These are phyloP conservation scores for Myripristis murdjan DNA, from an alignment of 2,797 vertebrate genomes.

Conservation along the genomic window DNA sequence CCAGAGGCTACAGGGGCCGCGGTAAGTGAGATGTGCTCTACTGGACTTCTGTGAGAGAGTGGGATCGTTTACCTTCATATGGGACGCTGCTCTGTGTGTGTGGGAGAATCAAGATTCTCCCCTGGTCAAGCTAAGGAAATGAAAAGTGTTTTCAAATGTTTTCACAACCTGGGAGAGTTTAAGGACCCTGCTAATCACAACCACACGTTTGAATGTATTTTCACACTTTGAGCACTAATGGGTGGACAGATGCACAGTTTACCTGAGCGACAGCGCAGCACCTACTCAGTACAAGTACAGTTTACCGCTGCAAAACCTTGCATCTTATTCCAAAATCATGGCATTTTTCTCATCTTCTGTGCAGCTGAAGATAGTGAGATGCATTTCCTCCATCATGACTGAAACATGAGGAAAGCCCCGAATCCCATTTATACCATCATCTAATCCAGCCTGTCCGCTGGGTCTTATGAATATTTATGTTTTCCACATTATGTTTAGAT, in stretches of 20 bases:
- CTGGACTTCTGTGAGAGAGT: slow-evolving; percentile 40
- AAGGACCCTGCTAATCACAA: slow-evolving; percentile 65
- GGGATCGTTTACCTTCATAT: slow-evolving; percentile 40
- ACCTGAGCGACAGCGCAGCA: background rate
- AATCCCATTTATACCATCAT: slow-evolving; percentile 43
- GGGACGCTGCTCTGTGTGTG: slow-evolving; percentile 17
- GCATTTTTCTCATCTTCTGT: slow-evolving; percentile 6
- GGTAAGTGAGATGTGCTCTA: slow-evolving; percentile 31
- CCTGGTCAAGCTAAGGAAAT: slow-evolving; percentile 69
- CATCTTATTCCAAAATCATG: slow-evolving; percentile 24
- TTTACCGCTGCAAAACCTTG: slow-evolving; percentile 7
- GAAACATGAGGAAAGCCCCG: slow-evolving; percentile 20
- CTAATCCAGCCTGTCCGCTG: slow-evolving; percentile 31
- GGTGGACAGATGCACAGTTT: background rate
- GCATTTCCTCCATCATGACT: slow-evolving; percentile 31
- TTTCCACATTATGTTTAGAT: slow-evolving; percentile 45
- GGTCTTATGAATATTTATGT: slow-evolving; percentile 67
- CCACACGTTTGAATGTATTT: slow-evolving; percentile 43
- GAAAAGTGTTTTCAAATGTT: slow-evolving; percentile 79
- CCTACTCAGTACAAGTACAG: slow-evolving; percentile 11
- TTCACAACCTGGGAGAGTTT: slow-evolving; percentile 67
- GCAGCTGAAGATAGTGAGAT: slow-evolving; percentile 13
- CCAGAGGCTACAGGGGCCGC: slow-evolving; percentile 43
- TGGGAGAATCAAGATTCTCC: slow-evolving; percentile 48
- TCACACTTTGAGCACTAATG: slow-evolving; percentile 10